Conservation (phyloP, 2,113 vertebrate species). For the Collichthys lucidus region DNA sequence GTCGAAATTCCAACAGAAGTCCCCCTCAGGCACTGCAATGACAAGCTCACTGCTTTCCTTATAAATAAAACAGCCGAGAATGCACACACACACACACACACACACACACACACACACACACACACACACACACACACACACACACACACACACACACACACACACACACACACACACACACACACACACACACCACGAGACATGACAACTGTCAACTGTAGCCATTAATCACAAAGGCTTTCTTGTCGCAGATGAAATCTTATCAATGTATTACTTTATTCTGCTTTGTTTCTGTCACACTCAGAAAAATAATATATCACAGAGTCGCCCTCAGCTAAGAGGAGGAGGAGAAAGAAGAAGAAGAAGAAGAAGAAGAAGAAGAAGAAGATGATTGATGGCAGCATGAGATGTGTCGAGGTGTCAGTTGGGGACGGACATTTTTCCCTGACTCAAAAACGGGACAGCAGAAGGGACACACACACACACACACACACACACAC, state of each 20-base stretch:
- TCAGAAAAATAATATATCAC: slow-evolving; percentile 39
- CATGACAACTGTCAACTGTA: slow-evolving; percentile 19
- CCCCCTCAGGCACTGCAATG: slow-evolving; percentile 17
- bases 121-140: slow-evolving; percentile 8
- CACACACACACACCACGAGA: slow-evolving; percentile 13
- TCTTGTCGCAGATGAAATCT: slow-evolving; percentile 15
- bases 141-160: slow-evolving; percentile 23
- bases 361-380: not conserved
- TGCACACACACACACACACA: slow-evolving; percentile 21
- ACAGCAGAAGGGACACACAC: slow-evolving; percentile 38
- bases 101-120: slow-evolving; percentile 8
- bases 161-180: slow-evolving; percentile 18
- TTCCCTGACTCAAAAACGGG: slow-evolving; percentile 60
- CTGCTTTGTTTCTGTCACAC: slow-evolving; percentile 4
- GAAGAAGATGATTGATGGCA: slow-evolving; percentile 65
- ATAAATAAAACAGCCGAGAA: slow-evolving; percentile 45
- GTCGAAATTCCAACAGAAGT: slow-evolving; percentile 53
- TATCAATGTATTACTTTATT: slow-evolving; percentile 28
- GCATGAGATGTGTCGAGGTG: slow-evolving; percentile 53
- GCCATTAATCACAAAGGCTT: slow-evolving; percentile 35
- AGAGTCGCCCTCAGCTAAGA: slow-evolving; percentile 14
- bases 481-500: slow-evolving; percentile 39
- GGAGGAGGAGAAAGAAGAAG: slow-evolving; percentile 18
- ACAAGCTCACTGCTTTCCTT: slow-evolving; percentile 35
- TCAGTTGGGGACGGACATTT: slow-evolving; percentile 55